A percentile compares a stretch with the other conserved stretches of the same genome.
phyloP scores from a whole-genome alignment of 1,140 invertebrate species.

The Tribolium castaneum region DNA sequence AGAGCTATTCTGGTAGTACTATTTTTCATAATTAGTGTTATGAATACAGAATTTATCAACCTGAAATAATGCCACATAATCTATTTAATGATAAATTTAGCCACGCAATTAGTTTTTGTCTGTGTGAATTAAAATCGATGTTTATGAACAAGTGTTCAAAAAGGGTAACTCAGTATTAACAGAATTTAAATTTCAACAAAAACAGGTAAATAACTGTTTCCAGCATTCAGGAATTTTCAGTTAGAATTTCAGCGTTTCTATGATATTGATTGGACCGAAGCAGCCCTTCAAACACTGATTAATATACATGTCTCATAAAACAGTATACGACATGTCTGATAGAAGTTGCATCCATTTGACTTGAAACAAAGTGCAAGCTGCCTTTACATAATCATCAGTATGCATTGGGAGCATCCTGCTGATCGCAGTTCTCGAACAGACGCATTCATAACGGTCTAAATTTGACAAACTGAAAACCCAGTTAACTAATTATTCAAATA shows the following conservation, averaged over 20 bases:
- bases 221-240: not conserved
- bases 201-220: too few species aligned
- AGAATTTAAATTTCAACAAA: too few species aligned
- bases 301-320: not conserved
- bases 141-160: too few species aligned
- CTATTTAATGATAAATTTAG: too few species aligned
- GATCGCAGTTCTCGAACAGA: not conserved
- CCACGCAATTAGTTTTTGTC: too few species aligned
- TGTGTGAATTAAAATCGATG: too few species aligned
- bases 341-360: not conserved
- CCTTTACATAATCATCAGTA: slow-evolving; percentile 2
- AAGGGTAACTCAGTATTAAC: too few species aligned
- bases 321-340: not conserved
- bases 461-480: slow-evolving; percentile 14
- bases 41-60: too few species aligned
- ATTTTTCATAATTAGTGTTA: too few species aligned
- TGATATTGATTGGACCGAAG: not conserved
- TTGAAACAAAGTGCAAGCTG: not conserved
- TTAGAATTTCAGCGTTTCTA: not conserved
- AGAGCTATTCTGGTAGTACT: too few species aligned
- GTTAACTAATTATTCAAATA: slow-evolving; percentile 17
- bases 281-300: not conserved
- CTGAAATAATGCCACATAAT: too few species aligned
- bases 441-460: slow-evolving; percentile 6
- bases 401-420: slow-evolving; percentile 7